These are phyloP conservation scores for Megalonaias nervosa DNA, from an alignment of 1,140 invertebrate species.

Conservation along the genomic window DNA sequence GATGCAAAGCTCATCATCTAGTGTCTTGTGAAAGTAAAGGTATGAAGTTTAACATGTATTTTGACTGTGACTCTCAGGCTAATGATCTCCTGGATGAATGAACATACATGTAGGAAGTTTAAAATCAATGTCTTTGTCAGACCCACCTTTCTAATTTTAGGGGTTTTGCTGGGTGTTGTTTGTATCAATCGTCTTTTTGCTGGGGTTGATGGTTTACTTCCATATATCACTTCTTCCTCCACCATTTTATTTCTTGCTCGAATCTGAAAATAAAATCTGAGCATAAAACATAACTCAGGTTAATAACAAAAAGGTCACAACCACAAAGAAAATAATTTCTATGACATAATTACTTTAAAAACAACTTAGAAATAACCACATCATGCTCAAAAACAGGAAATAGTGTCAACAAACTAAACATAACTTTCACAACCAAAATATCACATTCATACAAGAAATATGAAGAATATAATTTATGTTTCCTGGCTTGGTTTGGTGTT, in stretches of 20 bases:
- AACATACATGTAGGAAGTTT: too few relatives aligned
- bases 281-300: background rate
- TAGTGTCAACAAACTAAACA: too few relatives aligned
- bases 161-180: constrained; percentile 62
- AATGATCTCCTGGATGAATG: too few relatives aligned
- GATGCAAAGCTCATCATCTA: too few relatives aligned
- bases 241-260: constrained; percentile 59
- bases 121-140: background rate
- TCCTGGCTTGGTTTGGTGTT: too few relatives aligned
- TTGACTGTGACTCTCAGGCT: too few relatives aligned
- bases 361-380: background rate
- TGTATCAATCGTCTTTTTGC: constrained; percentile 53
- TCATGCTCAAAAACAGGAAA: background rate
- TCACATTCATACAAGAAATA: too few relatives aligned
- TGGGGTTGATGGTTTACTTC: constrained; percentile 66
- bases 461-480: too few relatives aligned
- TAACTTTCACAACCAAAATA: too few relatives aligned
- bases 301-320: background rate
- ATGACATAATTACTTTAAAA: background rate
- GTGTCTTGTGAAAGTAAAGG: too few relatives aligned
- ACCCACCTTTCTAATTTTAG: constrained; percentile 66
- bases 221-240: constrained; percentile 67
- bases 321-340: background rate
- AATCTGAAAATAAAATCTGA: constrained; percentile 45
- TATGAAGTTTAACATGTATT: too few relatives aligned